Evolutionary conservation across 2,888 invertebrate species (phyloP).

Genomic region (Mythimna albipuncta): DNA sequence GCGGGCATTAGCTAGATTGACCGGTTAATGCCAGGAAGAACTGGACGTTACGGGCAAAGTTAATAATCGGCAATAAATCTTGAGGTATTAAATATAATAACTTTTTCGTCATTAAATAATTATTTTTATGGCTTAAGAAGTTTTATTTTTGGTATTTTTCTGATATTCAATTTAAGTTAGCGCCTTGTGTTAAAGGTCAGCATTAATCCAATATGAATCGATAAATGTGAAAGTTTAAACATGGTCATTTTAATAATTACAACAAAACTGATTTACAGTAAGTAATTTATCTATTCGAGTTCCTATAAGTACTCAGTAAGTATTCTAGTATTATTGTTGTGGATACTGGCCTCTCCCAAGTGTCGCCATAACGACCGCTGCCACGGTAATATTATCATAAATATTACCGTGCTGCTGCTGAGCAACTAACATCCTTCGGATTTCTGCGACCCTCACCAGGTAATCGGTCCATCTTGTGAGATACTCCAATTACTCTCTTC

Average conservation of each 20-base stretch:
- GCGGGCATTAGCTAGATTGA: slow-evolving; percentile 54
- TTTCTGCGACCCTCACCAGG: too few relatives aligned
- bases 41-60: slow-evolving; percentile 40
- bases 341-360: too few relatives aligned
- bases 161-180: slow-evolving; percentile 17
- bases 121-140: slow-evolving; percentile 25
- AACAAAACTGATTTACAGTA: background rate
- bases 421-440: too few relatives aligned
- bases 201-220: too few relatives aligned
- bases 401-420: too few relatives aligned
- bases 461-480: too few relatives aligned
- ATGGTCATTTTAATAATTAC: background rate
- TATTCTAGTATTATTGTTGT: too few relatives aligned
- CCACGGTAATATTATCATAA: too few relatives aligned
- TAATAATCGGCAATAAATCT: slow-evolving; percentile 49
- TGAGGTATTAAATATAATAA: slow-evolving; percentile 34
- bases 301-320: too few relatives aligned
- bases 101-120: slow-evolving; percentile 50
- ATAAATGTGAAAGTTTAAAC: background rate
- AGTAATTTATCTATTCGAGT: too few relatives aligned
- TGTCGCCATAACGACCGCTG: too few relatives aligned
- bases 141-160: slow-evolving; percentile 16
- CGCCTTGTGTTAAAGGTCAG: slow-evolving; percentile 1
- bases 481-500: too few relatives aligned
- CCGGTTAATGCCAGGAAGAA: slow-evolving; percentile 52